Conservation (phyloP, 1,140 invertebrate species). For the Leptopilina boulardi region DNA sequence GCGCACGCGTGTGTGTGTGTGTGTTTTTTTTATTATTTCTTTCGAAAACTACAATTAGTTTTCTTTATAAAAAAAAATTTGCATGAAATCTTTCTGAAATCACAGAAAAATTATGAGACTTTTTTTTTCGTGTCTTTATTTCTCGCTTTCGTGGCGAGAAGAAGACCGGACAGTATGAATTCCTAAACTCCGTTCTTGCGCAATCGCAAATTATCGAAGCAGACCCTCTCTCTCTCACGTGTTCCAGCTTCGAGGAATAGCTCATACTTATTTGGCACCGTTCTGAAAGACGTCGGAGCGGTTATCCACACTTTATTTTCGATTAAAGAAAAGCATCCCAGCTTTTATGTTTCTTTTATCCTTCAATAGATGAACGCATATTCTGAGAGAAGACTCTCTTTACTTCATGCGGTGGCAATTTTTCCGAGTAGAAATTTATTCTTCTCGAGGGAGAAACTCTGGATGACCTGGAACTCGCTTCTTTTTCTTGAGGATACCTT, state of each 20-base stretch:
- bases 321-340: conserved; percentile 40
- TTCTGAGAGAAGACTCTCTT: conserved; percentile 38
- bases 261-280: conserved; percentile 41
- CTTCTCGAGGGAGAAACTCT: conserved; percentile 36
- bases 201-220: neutral
- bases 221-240: conserved; percentile 18
- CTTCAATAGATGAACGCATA: conserved; percentile 38
- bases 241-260: conserved; percentile 43
- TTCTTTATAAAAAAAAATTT: neutral
- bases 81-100: neutral
- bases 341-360: conserved; percentile 40
- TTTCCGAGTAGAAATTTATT: conserved; percentile 44
- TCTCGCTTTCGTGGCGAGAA: neutral
- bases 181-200: conserved; percentile 33
- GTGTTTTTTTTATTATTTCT: neutral
- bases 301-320: neutral
- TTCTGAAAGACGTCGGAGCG: conserved; percentile 29
- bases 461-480: neutral
- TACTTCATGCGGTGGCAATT: conserved; percentile 44
- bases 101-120: neutral
- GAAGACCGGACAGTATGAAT: conserved; percentile 19
- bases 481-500: conserved; percentile 32
- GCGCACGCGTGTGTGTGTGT: too few species aligned
- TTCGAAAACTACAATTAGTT: neutral
- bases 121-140: neutral